Conservation (phyloP, 1,140 invertebrate genomes). For the Drosophila elegans region DNA sequence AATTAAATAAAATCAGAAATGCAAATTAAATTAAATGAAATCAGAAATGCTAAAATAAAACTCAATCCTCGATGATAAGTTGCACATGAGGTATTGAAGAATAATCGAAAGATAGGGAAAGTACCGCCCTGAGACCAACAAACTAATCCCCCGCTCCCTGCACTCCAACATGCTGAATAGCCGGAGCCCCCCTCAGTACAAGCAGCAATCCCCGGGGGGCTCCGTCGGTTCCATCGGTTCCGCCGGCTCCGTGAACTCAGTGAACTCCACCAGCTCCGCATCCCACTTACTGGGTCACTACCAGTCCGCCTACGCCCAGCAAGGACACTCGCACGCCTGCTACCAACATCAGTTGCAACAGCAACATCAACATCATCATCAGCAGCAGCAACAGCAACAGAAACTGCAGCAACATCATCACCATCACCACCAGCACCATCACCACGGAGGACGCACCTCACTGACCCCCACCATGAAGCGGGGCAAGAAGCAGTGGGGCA, state of each 20-base stretch:
- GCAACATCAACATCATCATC: conserved; percentile 53
- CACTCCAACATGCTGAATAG: conserved; percentile 64
- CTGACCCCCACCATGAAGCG: conserved; percentile 75
- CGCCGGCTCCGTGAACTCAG: conserved; percentile 16
- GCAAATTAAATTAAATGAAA: neutral
- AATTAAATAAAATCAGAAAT: conserved; percentile 4
- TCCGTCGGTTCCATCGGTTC: conserved; percentile 62
- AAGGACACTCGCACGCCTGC: conserved; percentile 59
- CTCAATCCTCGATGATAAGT: neutral
- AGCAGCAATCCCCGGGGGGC: conserved; percentile 69
- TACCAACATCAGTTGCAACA: conserved; percentile 70
- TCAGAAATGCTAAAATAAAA: conserved; percentile 7
- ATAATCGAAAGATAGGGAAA: conserved; percentile 5
- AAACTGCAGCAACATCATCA: conserved; percentile 47
- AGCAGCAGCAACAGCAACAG: conserved; percentile 42
- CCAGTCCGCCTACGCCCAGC: conserved; percentile 56
- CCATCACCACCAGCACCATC: conserved; percentile 39
- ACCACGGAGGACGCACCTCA: conserved; percentile 62
- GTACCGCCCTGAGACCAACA: conserved; percentile 15
- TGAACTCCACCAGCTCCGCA: conserved; percentile 38
- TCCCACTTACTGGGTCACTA: conserved; percentile 50
- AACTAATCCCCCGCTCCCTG: conserved; percentile 47
- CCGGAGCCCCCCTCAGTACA: conserved; percentile 78
- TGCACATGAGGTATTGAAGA: conserved; percentile 23
- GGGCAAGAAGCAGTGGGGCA: conserved; percentile 85